Evolutionary conservation across 1,140 invertebrate species (phyloP), one percentile per base, ranked within the genome.

Genomic region (Proales similis): DNA sequence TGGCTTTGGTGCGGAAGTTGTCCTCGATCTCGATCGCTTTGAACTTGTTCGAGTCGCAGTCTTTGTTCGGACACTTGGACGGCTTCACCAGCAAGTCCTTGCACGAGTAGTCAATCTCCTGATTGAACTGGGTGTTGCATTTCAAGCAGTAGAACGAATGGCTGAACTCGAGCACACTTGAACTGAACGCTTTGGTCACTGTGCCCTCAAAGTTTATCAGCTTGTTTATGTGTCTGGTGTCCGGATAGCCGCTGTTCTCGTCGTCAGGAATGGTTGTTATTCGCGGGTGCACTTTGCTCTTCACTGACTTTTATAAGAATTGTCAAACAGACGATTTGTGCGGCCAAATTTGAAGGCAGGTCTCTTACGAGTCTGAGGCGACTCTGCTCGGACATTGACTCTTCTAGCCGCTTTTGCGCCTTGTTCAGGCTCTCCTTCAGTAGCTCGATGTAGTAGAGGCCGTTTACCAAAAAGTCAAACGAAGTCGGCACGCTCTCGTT

Each of bases 51-150:
- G 57, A 61, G 45, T 45, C 29, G 27, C 57, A 61, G 17, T 46
- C 42, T 19, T 61, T 32, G 36, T 32, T 61, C n/a, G 39, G 14
- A 61, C 57, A 61, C 1, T 29, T 24, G 5, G 57, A 11, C 17
- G 57, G 57, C 26, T 39, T 61, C 19, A 61, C 38, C n/a, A 57
- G 27, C 11, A 57, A 42, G 29, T 57, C 51, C 12, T 39, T 57
- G 29, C 20, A 29, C 0, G 33, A 22, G 19, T 42, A 57, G 36
- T 57, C 51, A 7, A 57, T 42, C 9, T 57, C 29, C 9, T 42
- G 17, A 3, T 2, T 17, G 32, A 57, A 57, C 9, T 42, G 7
- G 20, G 27, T 27, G 20, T 24, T 57, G 12, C 51, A 57, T 20
- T 57, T 57, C 24, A 29, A 26, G n/a, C 51, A 57, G 11, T 57